These are phyloP conservation scores for Malaclemys terrapin DNA, from an alignment of 2,113 vertebrate species.

Conservation along the genomic window DNA sequence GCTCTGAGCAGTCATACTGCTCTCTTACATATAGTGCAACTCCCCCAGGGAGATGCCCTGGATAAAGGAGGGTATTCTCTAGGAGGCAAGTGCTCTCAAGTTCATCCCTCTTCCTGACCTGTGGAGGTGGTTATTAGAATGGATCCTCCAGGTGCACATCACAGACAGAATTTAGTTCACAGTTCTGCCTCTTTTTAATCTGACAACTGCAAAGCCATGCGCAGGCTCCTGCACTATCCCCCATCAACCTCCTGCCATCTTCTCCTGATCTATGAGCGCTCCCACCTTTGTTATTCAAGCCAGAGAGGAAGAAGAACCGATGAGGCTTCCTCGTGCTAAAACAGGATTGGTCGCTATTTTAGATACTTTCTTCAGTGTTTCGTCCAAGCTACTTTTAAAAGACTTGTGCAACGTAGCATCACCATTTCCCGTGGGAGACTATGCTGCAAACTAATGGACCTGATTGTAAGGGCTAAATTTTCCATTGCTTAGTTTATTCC, in stretches of 20 bases:
- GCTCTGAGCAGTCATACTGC: too few species aligned
- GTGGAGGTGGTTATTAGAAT: background rate
- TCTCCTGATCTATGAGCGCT: background rate
- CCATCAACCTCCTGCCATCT: background rate
- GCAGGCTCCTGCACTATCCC: background rate
- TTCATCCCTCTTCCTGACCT: background rate
- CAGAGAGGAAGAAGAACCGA: background rate
- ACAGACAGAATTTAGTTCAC: background rate
- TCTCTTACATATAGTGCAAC: too few species aligned
- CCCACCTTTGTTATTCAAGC: background rate
- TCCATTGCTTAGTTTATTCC: background rate
- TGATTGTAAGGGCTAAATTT: background rate
- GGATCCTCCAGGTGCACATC: background rate
- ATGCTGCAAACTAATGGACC: background rate
- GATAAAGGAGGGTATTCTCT: too few species aligned
- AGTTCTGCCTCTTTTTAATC: background rate
- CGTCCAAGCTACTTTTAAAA: slow-evolving; percentile 18
- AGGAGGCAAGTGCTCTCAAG: background rate
- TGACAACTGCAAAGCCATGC: background rate
- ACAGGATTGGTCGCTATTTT: background rate
- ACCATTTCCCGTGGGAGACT: background rate
- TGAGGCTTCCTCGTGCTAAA: background rate
- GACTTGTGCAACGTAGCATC: slow-evolving; percentile 5
- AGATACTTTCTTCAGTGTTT: background rate
- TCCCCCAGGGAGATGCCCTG: background rate